A percentile compares a stretch with the other conserved stretches of the same genome.
Evolutionary conservation across 92 coral and sea anemone genomes (phyloP).

Genomic region (Micromussa lordhowensis): DNA sequence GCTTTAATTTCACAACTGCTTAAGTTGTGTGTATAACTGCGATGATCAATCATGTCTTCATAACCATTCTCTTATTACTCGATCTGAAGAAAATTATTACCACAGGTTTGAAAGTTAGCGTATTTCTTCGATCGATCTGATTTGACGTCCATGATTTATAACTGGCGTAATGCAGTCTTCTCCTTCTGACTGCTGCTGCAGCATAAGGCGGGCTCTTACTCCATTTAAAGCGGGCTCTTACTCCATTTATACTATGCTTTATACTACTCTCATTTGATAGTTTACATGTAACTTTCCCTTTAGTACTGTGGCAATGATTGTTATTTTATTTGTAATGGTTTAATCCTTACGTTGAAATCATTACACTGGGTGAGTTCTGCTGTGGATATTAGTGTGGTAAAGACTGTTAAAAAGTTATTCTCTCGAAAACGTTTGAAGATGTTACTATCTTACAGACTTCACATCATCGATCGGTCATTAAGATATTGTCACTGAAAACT

Average conservation of each 20-base stretch:
- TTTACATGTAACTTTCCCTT: neutral
- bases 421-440: neutral
- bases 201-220: no score
- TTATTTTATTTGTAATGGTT: neutral
- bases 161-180: no score
- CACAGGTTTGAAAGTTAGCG: neutral
- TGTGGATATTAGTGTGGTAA: neutral
- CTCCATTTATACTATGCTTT: no score
- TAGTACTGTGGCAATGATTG: neutral
- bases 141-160: no score
- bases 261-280: neutral
- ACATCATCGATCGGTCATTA: neutral
- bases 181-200: no score
- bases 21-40: no score
- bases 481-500: conserved; percentile 3
- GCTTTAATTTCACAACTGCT: no score
- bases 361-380: neutral
- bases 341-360: neutral
- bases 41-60: no score
- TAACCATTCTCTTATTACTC: no score
- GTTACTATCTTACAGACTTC: neutral
- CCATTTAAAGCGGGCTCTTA: no score
- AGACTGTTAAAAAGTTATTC: neutral
- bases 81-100: no score
- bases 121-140: neutral